Base-by-base conservation (phyloP, 2,113 vertebrate genomes). In the Carettochelys insculpta region DNA sequence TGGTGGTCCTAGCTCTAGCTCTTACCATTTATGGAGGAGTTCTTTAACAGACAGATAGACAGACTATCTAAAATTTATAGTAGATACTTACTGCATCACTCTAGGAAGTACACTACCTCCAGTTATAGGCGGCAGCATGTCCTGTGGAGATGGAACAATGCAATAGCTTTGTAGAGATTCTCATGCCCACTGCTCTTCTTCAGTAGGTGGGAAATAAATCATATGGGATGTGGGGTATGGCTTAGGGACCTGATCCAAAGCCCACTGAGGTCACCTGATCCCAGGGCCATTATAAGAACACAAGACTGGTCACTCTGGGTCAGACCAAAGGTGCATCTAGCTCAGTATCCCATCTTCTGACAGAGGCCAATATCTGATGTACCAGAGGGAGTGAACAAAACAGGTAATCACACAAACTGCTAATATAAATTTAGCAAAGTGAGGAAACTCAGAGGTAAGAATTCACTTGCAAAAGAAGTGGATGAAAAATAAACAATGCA, bases 101-200 rank as follows among this genome's bases (percentile, higher is more conserved):
- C 5, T 3, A 79, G 38, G 7, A 81, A 3, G 1, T 17, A 41
- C 24, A 43, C 9, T 10, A 41, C n/a, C 20, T 24, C 19, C 65
- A 24, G 38, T 71, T 71, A 61, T n/a, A n/a, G n/a, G n/a, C n/a
- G n/a, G n/a, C n/a, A n/a, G n/a, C n/a, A n/a, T n/a, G n/a, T n/a
- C n/a, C n/a, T n/a, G n/a, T n/a, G n/a, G 31, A 61, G n/a, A 1
- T 3, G 5, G 6, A 0, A 10, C 47, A 19, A 77, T 4, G 51
- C 31, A 50, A 20, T 41, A 71, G 1, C 16, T 79, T 17, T 61
- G 19, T 48, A 25, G 8, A 76, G 5, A 47, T 71, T 79, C 7
- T 5, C 17, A 5, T 31, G 79, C 43, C 48, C 61, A n/a, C 24
- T 65, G 19, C n/a, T n/a, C n/a, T n/a, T n/a, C n/a, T n/a, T n/a